Conservation (phyloP, 2,113 vertebrate species). For the Tylochromis polylepis region DNA sequence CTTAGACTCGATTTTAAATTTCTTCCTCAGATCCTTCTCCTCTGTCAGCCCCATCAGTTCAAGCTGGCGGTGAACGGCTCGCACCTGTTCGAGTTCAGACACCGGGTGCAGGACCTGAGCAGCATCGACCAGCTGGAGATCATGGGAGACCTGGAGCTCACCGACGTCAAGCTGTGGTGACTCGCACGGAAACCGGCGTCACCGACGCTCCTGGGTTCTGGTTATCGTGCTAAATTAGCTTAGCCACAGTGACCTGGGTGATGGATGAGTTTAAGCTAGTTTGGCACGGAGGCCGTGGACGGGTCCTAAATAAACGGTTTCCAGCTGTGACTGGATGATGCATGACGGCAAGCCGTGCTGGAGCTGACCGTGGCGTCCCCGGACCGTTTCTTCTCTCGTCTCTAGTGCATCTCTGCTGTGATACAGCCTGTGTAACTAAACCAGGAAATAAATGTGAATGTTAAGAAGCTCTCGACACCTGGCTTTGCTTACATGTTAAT, state of each 20-base stretch:
- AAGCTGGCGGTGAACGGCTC: constrained; percentile 89
- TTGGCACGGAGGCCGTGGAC: not conserved
- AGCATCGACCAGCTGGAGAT: constrained; percentile 83
- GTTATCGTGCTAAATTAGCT: constrained; percentile 28
- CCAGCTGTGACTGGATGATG: constrained; percentile 5
- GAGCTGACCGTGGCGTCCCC: constrained; percentile 23
- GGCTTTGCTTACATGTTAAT: not conserved
- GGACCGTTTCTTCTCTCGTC: constrained; percentile 10
- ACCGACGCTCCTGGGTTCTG: not conserved
- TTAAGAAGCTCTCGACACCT: not conserved
- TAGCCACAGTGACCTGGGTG: not conserved
- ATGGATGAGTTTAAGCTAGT: constrained; percentile 14
- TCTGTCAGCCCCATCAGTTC: constrained; percentile 84
- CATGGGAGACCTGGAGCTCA: constrained; percentile 79
- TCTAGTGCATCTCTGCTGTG: constrained; percentile 33
- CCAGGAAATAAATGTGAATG: constrained; percentile 4
- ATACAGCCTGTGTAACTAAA: constrained; percentile 1
- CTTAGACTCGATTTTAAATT: fast-evolving
- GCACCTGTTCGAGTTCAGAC: constrained; percentile 87
- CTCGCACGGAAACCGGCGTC: not conserved
- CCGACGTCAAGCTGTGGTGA: constrained; percentile 85
- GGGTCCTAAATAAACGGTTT: not conserved
- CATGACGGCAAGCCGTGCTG: constrained; percentile 27
- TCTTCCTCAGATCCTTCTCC: constrained; percentile 82
- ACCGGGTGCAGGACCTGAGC: constrained; percentile 85